phyloP scores from a whole-genome alignment of 2,797 vertebrate species.

The Stomatorhinus walkeri region DNA sequence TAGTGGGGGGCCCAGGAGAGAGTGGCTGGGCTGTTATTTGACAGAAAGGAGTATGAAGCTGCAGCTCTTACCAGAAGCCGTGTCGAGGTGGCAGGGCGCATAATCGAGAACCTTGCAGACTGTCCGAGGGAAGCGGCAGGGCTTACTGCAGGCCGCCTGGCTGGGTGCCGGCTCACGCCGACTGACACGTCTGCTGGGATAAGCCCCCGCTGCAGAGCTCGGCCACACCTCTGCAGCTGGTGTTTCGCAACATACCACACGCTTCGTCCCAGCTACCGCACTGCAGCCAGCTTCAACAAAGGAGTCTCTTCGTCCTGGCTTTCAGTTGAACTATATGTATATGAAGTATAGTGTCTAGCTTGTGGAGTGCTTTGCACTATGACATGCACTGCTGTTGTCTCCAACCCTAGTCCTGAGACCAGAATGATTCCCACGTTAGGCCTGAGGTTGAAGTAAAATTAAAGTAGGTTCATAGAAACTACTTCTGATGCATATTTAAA shows the following conservation, averaged over 20 bases:
- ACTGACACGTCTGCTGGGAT: neutral
- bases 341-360: neutral
- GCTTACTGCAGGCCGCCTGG: neutral
- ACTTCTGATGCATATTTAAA: slow-evolving; percentile 14
- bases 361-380: neutral
- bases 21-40: neutral
- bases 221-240: neutral
- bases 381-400: neutral
- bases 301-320: neutral
- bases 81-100: neutral
- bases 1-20: neutral
- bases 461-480: neutral
- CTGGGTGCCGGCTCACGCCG: neutral
- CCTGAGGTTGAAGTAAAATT: neutral
- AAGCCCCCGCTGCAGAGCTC: neutral
- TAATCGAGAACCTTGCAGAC: neutral
- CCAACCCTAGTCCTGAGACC: neutral
- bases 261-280: neutral
- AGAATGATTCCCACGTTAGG: neutral
- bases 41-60: neutral
- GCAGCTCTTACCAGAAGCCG: neutral
- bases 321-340: neutral
- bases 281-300: neutral
- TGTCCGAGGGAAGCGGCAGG: neutral
- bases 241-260: neutral